Evolutionary conservation across 2,888 invertebrate species (phyloP).

Genomic region (Sthenelais limicola): DNA sequence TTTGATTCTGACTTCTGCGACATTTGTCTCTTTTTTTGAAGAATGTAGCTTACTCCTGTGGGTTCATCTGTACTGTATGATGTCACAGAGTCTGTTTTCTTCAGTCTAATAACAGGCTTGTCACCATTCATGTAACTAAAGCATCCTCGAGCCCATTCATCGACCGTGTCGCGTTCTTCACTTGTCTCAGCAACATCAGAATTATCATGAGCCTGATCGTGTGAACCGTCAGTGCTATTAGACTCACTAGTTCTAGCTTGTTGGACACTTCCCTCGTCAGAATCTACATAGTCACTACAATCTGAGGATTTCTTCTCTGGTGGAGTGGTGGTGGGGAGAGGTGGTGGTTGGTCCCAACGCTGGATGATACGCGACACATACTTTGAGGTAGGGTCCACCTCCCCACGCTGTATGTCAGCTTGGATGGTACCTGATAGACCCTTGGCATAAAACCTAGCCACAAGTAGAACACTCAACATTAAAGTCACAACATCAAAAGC

Average conservation of each 20-base stretch:
- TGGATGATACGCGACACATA: not conserved
- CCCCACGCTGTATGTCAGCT: conserved; percentile 11
- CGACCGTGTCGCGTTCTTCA: too few relatives aligned
- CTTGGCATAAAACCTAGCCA: conserved; percentile 19
- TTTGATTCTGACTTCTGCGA: too few relatives aligned
- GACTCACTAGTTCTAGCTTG: too few relatives aligned
- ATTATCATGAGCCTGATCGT: too few relatives aligned
- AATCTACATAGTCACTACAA: not conserved
- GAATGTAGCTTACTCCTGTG: not conserved
- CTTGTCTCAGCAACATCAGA: too few relatives aligned
- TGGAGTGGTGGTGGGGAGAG: too few relatives aligned
- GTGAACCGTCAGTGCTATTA: too few relatives aligned
- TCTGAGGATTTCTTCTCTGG: not conserved
- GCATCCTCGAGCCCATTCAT: too few relatives aligned
- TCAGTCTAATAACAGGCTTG: conserved; percentile 10
- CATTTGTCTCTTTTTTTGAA: not conserved
- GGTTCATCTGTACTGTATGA: conserved; percentile 27
- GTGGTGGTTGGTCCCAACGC: not conserved
- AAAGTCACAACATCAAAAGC: too few relatives aligned
- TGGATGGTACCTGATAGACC: conserved; percentile 12
- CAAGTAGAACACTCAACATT: too few relatives aligned
- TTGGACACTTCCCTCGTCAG: too few relatives aligned
- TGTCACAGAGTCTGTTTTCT: conserved; percentile 5
- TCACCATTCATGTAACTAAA: conserved; percentile 27
- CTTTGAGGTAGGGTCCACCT: conserved; percentile 18